Evolutionary conservation across 2,888 invertebrate species (phyloP).

Genomic region (Gibbula magus): DNA sequence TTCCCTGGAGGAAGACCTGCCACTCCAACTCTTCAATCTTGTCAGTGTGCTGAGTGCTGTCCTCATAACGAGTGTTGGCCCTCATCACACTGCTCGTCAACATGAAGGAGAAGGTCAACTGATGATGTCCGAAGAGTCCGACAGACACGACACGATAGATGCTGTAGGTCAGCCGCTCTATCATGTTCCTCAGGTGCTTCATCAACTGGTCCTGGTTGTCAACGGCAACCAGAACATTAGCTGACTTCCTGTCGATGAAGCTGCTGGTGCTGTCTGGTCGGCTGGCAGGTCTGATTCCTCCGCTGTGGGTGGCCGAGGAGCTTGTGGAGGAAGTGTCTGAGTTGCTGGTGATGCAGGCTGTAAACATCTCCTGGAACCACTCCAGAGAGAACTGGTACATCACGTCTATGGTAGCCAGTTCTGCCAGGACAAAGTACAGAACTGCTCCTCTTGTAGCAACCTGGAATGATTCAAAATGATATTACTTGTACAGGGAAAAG

Average conservation of each 20-base stretch:
- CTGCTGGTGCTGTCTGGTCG: not conserved
- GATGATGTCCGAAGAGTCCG: constrained; percentile 73
- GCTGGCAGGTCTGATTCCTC: constrained; percentile 29
- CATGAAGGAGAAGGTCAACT: constrained; percentile 74
- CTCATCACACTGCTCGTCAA: constrained; percentile 72
- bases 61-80: constrained; percentile 53
- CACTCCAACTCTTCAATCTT: constrained; percentile 66
- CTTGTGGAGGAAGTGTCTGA: constrained; percentile 4
- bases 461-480: constrained; percentile 46
- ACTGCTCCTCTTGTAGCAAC: constrained; percentile 74
- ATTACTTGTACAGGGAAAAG: not conserved
- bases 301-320: constrained; percentile 26
- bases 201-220: constrained; percentile 47
- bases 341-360: constrained; percentile 61
- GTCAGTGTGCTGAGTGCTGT: constrained; percentile 50
- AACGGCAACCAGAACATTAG: not conserved
- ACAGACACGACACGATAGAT: constrained; percentile 73
- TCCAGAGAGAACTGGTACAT: constrained; percentile 75
- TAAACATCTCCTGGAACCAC: constrained; percentile 74
- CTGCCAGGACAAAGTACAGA: constrained; percentile 73
- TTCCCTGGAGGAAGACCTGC: constrained; percentile 72
- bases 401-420: constrained; percentile 71
- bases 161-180: constrained; percentile 66
- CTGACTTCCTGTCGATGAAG: not conserved
- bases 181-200: constrained; percentile 66